A percentile compares a stretch with the other conserved stretches of the same genome.
These are phyloP conservation scores for Chloropsis cyanopogon DNA, from an alignment of 2,113 vertebrate genomes.

Conservation along the genomic window DNA sequence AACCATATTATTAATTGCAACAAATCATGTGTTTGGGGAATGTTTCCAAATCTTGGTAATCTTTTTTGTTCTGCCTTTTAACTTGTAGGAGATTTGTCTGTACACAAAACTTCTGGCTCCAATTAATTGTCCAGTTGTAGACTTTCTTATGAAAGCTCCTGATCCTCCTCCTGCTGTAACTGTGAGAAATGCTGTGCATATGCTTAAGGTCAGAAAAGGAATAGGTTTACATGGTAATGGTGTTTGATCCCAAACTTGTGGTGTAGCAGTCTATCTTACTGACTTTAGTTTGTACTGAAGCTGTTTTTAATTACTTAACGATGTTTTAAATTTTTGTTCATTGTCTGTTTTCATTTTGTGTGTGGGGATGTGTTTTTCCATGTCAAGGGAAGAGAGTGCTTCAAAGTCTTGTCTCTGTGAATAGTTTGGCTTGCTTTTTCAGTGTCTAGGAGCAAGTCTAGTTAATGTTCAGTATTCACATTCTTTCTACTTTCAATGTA, in stretches of 20 bases:
- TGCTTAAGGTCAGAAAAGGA: slow-evolving; percentile 84
- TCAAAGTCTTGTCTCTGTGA: neutral
- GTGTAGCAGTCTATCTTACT: neutral
- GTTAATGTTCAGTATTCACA: neutral
- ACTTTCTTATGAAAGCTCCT: slow-evolving; percentile 91
- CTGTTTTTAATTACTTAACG: neutral
- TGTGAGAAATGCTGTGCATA: slow-evolving; percentile 86
- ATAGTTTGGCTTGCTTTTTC: neutral
- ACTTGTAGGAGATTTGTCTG: slow-evolving; percentile 86
- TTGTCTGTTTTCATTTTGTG: neutral
- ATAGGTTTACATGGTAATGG: neutral
- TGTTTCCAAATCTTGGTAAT: neutral
- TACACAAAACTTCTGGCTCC: slow-evolving; percentile 91
- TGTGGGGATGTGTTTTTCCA: neutral
- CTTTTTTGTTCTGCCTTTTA: neutral
- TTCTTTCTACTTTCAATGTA: neutral
- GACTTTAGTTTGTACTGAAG: neutral
- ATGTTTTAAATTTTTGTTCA: neutral
- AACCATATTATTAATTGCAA: neutral
- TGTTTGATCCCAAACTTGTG: neutral
- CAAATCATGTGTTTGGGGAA: neutral
- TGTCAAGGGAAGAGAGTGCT: neutral
- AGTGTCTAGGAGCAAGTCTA: neutral
- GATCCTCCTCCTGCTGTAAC: slow-evolving; percentile 85
- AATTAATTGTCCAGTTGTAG: slow-evolving; percentile 79